phyloP scores from a whole-genome alignment of 2,797 vertebrate species.

The Diglossa cyanea region DNA sequence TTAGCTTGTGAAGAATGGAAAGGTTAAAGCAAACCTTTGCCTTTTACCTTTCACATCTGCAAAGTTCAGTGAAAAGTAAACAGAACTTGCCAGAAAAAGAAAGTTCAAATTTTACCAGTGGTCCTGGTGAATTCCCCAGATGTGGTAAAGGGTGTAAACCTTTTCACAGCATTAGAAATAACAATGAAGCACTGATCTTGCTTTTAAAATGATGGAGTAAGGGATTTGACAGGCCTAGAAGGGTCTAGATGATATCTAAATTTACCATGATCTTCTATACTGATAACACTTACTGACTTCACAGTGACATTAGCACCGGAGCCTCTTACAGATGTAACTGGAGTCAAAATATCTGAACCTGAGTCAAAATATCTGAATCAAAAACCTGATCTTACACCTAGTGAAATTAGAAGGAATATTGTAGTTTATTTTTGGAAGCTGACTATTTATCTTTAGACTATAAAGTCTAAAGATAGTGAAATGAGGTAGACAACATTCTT shows the following conservation, averaged over 20 bases:
- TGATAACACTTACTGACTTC: neutral
- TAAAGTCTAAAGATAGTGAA: neutral
- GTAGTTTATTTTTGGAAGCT: neutral
- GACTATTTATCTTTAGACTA: neutral
- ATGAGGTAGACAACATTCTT: neutral
- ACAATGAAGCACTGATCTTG: neutral
- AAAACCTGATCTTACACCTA: neutral
- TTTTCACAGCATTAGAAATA: neutral
- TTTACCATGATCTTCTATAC: neutral
- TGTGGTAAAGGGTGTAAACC: neutral
- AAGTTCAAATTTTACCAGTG: neutral
- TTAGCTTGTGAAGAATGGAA: neutral
- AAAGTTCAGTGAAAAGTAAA: neutral
- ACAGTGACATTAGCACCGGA: rapidly evolving
- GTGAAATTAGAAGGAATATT: neutral
- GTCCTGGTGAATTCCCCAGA: neutral
- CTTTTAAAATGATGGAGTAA: neutral
- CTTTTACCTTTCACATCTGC: neutral
- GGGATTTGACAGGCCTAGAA: neutral
- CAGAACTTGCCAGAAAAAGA: neutral
- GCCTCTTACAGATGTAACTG: neutral
- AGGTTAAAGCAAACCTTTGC: neutral
- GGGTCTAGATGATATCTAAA: neutral
- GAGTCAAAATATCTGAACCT: neutral
- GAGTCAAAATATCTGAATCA: neutral